These are phyloP conservation scores for Protobothrops mucrosquamatus DNA, from an alignment of 2,113 vertebrate species.

Conservation along the genomic window DNA sequence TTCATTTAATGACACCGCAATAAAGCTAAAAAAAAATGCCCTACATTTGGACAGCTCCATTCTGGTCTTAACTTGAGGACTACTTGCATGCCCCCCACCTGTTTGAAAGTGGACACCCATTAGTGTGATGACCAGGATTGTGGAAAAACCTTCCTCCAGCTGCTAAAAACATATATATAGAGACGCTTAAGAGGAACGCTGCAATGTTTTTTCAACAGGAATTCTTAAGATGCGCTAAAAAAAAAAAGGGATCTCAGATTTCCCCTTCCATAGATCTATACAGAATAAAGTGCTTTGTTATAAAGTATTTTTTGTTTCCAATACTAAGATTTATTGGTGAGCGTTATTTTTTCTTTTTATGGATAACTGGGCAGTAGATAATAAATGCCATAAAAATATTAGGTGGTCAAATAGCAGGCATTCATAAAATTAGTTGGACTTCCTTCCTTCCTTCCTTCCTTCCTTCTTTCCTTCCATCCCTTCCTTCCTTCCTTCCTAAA, in stretches of 20 bases:
- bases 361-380: conserved; percentile 45
- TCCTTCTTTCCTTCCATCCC: conserved; percentile 1
- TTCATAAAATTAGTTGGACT: conserved; percentile 32
- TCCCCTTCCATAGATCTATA: conserved; percentile 60
- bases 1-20: too few species aligned
- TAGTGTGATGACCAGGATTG: neutral
- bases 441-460: conserved; percentile 33
- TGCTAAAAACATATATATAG: conserved; percentile 63
- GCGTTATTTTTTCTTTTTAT: conserved; percentile 26
- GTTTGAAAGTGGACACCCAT: neutral
- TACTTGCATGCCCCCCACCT: too few species aligned
- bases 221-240: conserved; percentile 15
- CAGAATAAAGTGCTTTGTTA: conserved; percentile 81
- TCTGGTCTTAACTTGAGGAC: too few species aligned
- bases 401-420: conserved; percentile 43
- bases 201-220: conserved; percentile 58
- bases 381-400: conserved; percentile 19
- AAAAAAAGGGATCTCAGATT: conserved; percentile 45
- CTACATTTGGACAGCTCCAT: neutral
- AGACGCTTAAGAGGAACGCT: conserved; percentile 53
- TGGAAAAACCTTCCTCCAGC: conserved; percentile 31
- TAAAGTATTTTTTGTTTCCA: conserved; percentile 65
- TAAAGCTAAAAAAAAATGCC: neutral
- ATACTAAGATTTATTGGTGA: conserved; percentile 54
- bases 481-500: conserved; percentile 15